These are phyloP conservation scores for Enhydra lutris DNA, from an alignment of 2,113 vertebrate genomes.

Conservation along the genomic window DNA sequence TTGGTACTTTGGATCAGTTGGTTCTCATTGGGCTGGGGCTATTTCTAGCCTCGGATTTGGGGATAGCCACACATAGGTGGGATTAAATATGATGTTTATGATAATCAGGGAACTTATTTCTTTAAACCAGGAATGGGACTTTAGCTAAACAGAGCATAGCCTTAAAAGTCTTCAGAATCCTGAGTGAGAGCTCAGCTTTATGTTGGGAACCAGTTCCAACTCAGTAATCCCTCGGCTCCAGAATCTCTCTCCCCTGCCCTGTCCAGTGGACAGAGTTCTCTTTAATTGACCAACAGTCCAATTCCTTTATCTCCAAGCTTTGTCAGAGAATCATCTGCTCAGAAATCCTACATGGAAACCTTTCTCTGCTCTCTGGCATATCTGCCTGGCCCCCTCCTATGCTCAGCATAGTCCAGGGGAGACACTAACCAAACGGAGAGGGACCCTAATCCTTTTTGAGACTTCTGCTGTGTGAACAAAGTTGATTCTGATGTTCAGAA, in stretches of 20 bases:
- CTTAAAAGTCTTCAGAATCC: conserved; percentile 15
- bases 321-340: not conserved
- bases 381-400: not conserved
- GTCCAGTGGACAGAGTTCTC: not conserved
- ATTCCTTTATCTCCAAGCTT: conserved; percentile 33
- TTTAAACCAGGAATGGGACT: not conserved
- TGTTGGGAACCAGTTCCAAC: not conserved
- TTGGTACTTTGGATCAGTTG: not conserved
- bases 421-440: not conserved
- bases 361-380: not conserved
- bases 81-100: conserved; percentile 35
- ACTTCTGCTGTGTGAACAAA: not conserved
- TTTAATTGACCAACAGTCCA: not conserved
- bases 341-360: not conserved
- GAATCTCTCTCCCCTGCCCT: not conserved
- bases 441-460: not conserved
- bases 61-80: not conserved
- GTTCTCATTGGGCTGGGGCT: not conserved
- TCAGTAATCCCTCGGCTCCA: not conserved
- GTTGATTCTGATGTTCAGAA: conserved; percentile 28
- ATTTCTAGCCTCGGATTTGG: not conserved
- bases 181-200: not conserved
- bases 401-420: not conserved
- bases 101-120: not conserved
- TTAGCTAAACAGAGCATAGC: not conserved